These are phyloP conservation scores for Eupithecia vulgata DNA, from an alignment of 2,888 invertebrate genomes.

Conservation along the genomic window DNA sequence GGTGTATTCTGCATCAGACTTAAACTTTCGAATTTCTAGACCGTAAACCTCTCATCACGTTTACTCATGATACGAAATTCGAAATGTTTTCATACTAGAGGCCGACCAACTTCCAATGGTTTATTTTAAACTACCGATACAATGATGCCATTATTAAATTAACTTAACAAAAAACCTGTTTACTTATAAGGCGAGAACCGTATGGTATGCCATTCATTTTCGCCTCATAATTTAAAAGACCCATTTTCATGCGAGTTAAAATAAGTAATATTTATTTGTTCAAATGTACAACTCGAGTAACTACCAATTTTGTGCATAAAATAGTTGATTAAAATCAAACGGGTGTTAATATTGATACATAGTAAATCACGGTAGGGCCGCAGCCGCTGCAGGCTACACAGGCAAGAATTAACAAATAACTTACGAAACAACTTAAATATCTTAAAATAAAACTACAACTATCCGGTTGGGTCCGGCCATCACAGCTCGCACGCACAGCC, in stretches of 20 bases:
- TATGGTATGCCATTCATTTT: neutral
- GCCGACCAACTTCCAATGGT: neutral
- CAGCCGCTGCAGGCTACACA: neutral
- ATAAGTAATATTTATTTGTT: neutral
- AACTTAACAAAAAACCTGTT: no score
- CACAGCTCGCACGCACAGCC: slow-evolving; percentile 38
- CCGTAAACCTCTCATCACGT: neutral
- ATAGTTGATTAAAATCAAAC: neutral
- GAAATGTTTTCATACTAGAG: neutral
- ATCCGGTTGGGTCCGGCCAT: slow-evolving; percentile 29
- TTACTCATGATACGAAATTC: neutral
- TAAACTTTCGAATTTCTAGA: neutral
- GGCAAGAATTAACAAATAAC: slow-evolving; percentile 22
- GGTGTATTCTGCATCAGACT: neutral
- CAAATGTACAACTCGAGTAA: neutral
- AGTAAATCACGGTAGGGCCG: neutral
- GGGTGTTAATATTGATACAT: neutral
- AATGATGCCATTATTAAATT: neutral
- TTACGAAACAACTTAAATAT: slow-evolving; percentile 15
- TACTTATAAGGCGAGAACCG: no score
- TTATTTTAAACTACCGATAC: neutral
- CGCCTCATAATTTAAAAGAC: neutral
- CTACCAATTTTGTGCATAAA: neutral
- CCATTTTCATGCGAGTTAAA: neutral
- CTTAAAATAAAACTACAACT: slow-evolving; percentile 20